phyloP scores from a whole-genome alignment of 2,797 vertebrate species.

The Esox lucius region DNA sequence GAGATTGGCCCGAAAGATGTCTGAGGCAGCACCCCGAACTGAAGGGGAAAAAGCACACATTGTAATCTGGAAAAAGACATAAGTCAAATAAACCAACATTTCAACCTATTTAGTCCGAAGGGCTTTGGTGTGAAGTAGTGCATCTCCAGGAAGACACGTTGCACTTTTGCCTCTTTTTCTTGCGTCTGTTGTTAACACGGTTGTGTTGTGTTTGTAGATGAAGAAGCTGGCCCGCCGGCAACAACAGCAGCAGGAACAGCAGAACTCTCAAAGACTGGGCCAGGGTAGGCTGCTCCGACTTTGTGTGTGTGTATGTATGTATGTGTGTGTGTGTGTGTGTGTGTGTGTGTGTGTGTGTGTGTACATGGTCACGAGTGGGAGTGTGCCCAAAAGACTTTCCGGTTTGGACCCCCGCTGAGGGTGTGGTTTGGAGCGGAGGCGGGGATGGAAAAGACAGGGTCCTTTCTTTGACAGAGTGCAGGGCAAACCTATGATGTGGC shows the following conservation, averaged over 20 bases:
- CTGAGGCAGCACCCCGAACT: neutral
- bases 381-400: neutral
- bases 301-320: conserved; percentile 14
- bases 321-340: conserved; percentile 19
- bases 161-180: no score
- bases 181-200: neutral
- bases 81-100: neutral
- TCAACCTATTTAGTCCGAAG: neutral
- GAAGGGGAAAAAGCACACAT: neutral
- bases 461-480: no score
- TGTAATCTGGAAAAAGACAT: no score
- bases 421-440: neutral
- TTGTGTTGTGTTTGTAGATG: conserved; percentile 75
- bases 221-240: conserved; percentile 93
- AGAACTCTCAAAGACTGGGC: conserved; percentile 85
- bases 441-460: neutral
- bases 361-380: neutral
- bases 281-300: conserved; percentile 74
- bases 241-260: conserved; percentile 92
- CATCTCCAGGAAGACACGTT: neutral
- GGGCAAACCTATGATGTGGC: neutral
- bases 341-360: conserved; percentile 8
- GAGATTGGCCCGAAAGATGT: conserved; percentile 34
- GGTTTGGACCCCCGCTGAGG: neutral
- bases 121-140: neutral